Base-by-base conservation (phyloP, 1,140 invertebrate genomes). In the Copidosoma floridanum region DNA sequence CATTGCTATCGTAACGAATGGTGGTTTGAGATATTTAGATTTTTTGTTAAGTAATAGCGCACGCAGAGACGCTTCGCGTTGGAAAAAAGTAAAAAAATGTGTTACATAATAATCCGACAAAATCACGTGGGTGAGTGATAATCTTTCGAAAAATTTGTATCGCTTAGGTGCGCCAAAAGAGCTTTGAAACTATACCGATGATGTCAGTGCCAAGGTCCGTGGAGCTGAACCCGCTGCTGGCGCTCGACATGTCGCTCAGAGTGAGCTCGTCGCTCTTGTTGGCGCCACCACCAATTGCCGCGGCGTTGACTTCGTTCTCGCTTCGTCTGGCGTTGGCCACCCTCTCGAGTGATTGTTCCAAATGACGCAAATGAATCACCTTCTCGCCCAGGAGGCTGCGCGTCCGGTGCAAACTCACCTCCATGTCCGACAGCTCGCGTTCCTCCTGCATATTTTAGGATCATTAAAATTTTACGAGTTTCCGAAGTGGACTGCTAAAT, bases 361-460 rank as follows among this genome's bases (percentile, higher is more conserved):
- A 78, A 66, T 91, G 88, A 1, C 87, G 80, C 64, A 92, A 73
- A 27, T 90, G 80, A 41, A 92, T 91, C 20, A 91, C 87, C 71
- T 91, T 91, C 72, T 91, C 90, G 1, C 89, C 89, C 8, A 92
- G 76, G 24, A 91, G 74, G 16, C 88, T 88, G 14, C 87, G 83
- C 1, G 90, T 91, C 4, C 90, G 84, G 76, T 91, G 89, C 40
- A 91, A 71, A 54, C 87, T 89, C 37, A 91, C 88, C 73, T 92
- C 89, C 83, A 91, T 88, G 64, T 92, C 89, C 0, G 89, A 89
- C 2, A 90, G 75, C 61, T 91, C 89, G 59, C 88, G 85, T 75
- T 91, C 88, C 69, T 91, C 89, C 85, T 90, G 66, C 3, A 21
- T n/a, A n/a, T n/a, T n/a, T n/a, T n/a, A n/a, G n/a, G n/a, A n/a